These are phyloP conservation scores for Pao palembangensis DNA, from an alignment of 2,113 vertebrate species.

Conservation along the genomic window DNA sequence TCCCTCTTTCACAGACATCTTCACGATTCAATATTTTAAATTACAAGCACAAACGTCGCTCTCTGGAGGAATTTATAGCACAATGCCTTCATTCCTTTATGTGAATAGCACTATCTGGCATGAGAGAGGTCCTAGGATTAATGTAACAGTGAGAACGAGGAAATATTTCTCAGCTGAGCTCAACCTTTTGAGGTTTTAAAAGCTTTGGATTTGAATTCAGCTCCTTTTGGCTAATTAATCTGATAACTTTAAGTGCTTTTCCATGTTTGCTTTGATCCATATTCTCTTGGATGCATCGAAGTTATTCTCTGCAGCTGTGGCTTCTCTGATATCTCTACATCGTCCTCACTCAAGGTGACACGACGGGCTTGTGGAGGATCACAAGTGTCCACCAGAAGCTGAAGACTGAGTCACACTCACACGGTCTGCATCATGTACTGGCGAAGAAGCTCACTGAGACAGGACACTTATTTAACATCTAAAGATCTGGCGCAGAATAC, in stretches of 20 bases:
- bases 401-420: conserved; percentile 27
- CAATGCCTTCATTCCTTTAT: conserved; percentile 6
- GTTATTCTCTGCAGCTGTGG: conserved; percentile 44
- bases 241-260: conserved; percentile 54
- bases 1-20: conserved; percentile 12
- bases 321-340: conserved; percentile 30
- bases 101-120: conserved; percentile 5
- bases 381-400: conserved; percentile 32
- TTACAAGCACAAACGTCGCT: conserved; percentile 9
- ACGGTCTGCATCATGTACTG: not conserved
- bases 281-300: conserved; percentile 38
- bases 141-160: conserved; percentile 9
- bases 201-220: conserved; percentile 1
- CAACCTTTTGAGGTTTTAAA: conserved; percentile 22
- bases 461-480: no score
- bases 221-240: conserved; percentile 33
- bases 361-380: conserved; percentile 24
- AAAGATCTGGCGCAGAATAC: no score
- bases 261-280: conserved; percentile 45
- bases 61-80: conserved; percentile 7
- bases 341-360: conserved; percentile 48
- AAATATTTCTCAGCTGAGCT: conserved; percentile 9
- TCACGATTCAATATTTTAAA: conserved; percentile 32
- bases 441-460: no score
- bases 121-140: conserved; percentile 6